Conservation (phyloP, 2,888 invertebrate species). For the Crocallis elinguaria region DNA sequence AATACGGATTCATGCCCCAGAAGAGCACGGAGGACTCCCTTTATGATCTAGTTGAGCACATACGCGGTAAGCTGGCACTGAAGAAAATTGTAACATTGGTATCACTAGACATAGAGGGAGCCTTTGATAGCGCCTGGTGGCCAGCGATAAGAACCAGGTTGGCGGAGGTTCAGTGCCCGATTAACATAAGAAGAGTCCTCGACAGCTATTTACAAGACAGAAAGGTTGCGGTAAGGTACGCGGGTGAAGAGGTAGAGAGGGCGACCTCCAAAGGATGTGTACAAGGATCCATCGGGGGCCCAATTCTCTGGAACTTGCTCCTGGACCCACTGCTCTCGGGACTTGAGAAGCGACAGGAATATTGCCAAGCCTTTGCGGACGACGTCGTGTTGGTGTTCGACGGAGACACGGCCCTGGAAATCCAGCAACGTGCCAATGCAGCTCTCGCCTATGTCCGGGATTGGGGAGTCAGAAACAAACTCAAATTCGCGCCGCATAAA, state of each 20-base stretch:
- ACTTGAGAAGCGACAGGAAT: neutral
- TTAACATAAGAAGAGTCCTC: neutral
- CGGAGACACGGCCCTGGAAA: neutral
- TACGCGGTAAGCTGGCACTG: no score
- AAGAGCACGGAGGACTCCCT: neutral
- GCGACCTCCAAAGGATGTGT: conserved; percentile 22
- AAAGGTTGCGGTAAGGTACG: conserved; percentile 7
- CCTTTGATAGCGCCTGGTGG: neutral
- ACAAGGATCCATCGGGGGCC: neutral
- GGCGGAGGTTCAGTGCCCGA: conserved; percentile 6
- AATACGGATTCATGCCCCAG: conserved; percentile 18
- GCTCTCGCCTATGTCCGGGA: neutral
- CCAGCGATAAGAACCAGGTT: neutral
- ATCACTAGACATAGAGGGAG: neutral
- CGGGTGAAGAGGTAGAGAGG: neutral
- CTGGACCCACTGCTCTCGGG: neutral
- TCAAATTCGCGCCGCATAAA: no score
- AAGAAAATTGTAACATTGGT: neutral
- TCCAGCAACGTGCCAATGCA: neutral
- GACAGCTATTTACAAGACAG: conserved; percentile 2
- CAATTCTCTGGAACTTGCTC: neutral
- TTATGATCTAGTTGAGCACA: neutral
- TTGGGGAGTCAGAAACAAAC: neutral
- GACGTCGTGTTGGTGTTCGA: neutral
- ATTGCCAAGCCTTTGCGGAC: neutral